These are phyloP conservation scores for Rotaria sp. DNA, from an alignment of 2,888 invertebrate genomes.

Conservation along the genomic window DNA sequence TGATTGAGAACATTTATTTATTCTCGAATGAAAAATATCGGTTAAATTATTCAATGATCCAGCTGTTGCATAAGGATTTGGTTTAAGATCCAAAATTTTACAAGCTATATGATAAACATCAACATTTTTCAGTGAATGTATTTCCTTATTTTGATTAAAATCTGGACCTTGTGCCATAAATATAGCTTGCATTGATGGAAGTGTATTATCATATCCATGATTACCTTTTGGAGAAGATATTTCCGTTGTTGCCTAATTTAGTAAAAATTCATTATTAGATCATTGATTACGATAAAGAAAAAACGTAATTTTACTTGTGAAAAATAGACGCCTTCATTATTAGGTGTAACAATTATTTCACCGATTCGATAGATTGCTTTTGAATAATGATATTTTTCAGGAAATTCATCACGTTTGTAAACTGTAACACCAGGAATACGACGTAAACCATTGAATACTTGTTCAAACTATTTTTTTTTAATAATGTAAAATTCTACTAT, in stretches of 20 bases:
- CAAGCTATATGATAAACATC: constrained; percentile 23
- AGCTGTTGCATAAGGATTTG: constrained; percentile 18
- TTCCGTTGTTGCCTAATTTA: neutral
- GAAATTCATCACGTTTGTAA: neutral
- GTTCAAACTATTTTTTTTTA: neutral
- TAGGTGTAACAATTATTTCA: neutral
- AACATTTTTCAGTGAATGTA: neutral
- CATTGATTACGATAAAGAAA: no score
- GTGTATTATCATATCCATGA: neutral
- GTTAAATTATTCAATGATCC: neutral
- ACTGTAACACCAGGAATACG: neutral
- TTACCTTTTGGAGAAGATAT: neutral
- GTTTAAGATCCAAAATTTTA: neutral
- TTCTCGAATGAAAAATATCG: neutral
- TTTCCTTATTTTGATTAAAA: neutral
- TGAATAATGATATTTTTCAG: neutral
- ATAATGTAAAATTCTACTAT: neutral
- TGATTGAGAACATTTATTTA: neutral
- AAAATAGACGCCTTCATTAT: neutral
- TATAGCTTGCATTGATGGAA: constrained; percentile 19
- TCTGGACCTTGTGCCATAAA: neutral
- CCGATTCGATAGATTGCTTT: neutral
- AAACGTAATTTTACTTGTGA: neutral
- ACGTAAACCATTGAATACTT: neutral
- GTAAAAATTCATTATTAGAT: neutral